phyloP scores from a whole-genome alignment of 2,797 vertebrate species.

The Labroides dimidiatus region DNA sequence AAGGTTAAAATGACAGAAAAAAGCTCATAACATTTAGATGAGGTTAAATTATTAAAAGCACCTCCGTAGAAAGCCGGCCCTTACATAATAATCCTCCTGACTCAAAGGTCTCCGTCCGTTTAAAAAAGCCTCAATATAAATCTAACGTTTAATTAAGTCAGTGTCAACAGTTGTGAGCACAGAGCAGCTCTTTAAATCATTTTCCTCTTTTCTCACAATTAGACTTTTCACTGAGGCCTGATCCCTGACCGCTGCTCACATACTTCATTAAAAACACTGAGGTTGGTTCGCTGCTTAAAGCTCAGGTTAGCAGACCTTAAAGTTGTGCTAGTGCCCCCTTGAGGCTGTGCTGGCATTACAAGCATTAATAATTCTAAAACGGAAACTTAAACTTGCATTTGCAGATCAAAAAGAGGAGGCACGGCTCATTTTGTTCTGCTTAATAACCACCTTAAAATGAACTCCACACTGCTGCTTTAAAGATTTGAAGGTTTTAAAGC shows the following conservation, averaged over 20 bases:
- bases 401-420: too few species aligned
- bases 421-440: too few species aligned
- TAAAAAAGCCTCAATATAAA: slow-evolving; percentile 17
- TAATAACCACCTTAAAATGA: too few species aligned
- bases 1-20: background rate
- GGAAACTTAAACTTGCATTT: too few species aligned
- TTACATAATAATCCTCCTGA: slow-evolving; percentile 9
- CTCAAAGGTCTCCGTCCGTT: slow-evolving; percentile 23
- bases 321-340: slow-evolving; percentile 5
- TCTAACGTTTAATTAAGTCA: slow-evolving; percentile 32
- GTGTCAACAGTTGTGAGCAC: slow-evolving; percentile 13
- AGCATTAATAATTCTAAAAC: too few species aligned
- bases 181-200: slow-evolving; percentile 2
- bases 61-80: background rate
- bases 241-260: slow-evolving; percentile 21
- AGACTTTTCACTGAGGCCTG: background rate
- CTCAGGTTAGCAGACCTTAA: background rate
- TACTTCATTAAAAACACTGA: slow-evolving; percentile 36
- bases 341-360: background rate
- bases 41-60: slow-evolving; percentile 22
- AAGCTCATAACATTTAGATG: slow-evolving; percentile 20
- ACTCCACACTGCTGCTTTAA: too few species aligned
- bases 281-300: background rate
- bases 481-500: too few species aligned
- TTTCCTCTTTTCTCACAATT: slow-evolving; percentile 4